A percentile compares a stretch with the other conserved stretches of the same genome.
Conservation (phyloP, 30 jellyfish, hydroid and myxozoan genomes). For the Hydractinia echinata region DNA sequence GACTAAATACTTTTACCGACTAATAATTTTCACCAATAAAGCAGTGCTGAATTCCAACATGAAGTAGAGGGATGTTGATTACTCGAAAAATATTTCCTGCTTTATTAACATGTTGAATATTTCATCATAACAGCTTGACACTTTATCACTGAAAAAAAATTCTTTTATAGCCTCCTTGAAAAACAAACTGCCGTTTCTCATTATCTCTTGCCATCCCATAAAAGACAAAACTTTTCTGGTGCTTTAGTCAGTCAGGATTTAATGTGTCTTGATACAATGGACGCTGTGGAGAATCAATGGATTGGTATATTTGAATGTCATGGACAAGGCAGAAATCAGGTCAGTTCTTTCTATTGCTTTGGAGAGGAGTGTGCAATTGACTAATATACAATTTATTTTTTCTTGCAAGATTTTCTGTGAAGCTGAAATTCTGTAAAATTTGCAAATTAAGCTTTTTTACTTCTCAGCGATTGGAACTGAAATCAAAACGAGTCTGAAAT, state of each 20-base stretch:
- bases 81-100: too few species aligned
- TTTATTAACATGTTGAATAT: too few species aligned
- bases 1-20: too few species aligned
- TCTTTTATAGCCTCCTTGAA: too few species aligned
- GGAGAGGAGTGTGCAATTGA: too few species aligned
- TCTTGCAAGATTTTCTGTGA: not conserved
- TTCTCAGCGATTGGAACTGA: not conserved
- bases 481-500: not conserved
- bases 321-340: slow-evolving; percentile 99
- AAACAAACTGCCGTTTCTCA: too few species aligned
- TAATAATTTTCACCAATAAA: too few species aligned
- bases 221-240: slow-evolving; percentile 28
- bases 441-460: too few species aligned
- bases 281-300: slow-evolving; percentile 54
- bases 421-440: not conserved
- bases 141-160: too few species aligned
- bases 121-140: too few species aligned
- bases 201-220: slow-evolving; percentile 18
- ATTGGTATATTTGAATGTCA: slow-evolving; percentile 80
- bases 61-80: too few species aligned
- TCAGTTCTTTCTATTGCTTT: not conserved
- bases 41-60: too few species aligned
- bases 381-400: not conserved
- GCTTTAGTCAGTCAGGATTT: slow-evolving; percentile 41
- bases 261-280: slow-evolving; percentile 84